Conservation (phyloP, 2,888 invertebrate species). For the Axea sp. region DNA sequence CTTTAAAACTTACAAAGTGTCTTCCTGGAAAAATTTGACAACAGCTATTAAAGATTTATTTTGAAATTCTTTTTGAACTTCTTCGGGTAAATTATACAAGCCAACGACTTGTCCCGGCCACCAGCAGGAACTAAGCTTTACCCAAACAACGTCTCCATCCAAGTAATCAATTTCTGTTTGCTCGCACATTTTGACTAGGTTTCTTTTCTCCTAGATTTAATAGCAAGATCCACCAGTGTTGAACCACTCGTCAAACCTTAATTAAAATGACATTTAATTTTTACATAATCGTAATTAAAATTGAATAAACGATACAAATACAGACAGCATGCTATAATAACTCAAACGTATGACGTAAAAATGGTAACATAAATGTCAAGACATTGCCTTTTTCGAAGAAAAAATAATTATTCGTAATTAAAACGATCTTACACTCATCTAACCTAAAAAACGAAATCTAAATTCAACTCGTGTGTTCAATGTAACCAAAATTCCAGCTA, state of each 20-base stretch:
- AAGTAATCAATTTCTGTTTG: slow-evolving; percentile 84
- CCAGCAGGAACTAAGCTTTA: slow-evolving; percentile 89
- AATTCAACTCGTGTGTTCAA: too few species aligned
- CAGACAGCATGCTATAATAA: too few species aligned
- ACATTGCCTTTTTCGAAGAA: too few species aligned
- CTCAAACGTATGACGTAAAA: too few species aligned
- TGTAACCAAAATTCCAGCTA: too few species aligned
- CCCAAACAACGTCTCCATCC: slow-evolving; percentile 91
- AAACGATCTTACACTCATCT: too few species aligned
- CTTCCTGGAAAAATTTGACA: slow-evolving; percentile 92
- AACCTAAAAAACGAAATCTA: too few species aligned
- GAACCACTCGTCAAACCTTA: slow-evolving; percentile 51
- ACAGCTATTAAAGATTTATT: slow-evolving; percentile 87
- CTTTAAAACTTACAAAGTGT: slow-evolving; percentile 85
- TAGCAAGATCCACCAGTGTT: slow-evolving; percentile 29
- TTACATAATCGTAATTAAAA: neutral
- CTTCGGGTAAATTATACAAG: slow-evolving; percentile 83
- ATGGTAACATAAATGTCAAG: too few species aligned
- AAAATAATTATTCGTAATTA: too few species aligned
- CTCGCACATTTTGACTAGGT: slow-evolving; percentile 83
- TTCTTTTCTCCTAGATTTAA: slow-evolving; percentile 48
- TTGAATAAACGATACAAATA: neutral
- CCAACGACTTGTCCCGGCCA: slow-evolving; percentile 91
- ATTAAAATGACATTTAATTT: too few species aligned
- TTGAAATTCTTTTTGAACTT: slow-evolving; percentile 83